Base-by-base conservation (phyloP, 2,113 vertebrate genomes). In the Nycticorax nycticorax region DNA sequence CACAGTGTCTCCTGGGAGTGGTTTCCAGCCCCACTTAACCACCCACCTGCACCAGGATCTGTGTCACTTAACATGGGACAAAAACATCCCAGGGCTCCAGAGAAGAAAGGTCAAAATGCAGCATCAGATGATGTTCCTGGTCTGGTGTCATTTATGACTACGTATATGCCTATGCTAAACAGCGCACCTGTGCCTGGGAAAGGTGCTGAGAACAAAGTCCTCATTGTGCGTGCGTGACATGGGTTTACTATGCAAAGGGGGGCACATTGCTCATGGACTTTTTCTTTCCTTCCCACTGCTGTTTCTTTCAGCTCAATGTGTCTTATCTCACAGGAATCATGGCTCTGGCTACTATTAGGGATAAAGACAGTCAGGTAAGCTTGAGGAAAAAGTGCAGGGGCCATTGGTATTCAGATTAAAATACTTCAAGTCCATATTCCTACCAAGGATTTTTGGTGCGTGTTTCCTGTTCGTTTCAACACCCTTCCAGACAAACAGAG, bases 151-250 rank as follows among this genome's bases (percentile, higher is more conserved):
- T 82, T 73, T 56, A 4, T 43, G 4, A 59, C 56, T 90, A 3
- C 24, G 2, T 7, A 33, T 26, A 15, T 47, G 32, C 5, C 35
- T 59, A 10, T 22, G 22, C 13, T 39, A 14, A 23, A 71, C 22
- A 39, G 8, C 2, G 1, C 22, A 47, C 26, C 16, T 3, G 3
- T 55, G 8, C 10, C 47, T 63, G 66, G 35, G 41, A 59, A 71
- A 56, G 39, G 39, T 47, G 23, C 28, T 75, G 60, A 59, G 45
- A 67, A 35, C 23, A 52, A 52, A 67, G 14, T 2, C 21, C 14
- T 60, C 2, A 0, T 5, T 43, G 33, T 53, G 11, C 0, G 0
- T 30, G 22, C 2, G 3, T 14, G 39, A 24, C 33, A 55, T 30
- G 77, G n/a, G 35, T 3, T 69, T 18, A 48, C 1, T 71, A 50